Evolutionary conservation across 2,113 vertebrate genomes (phyloP), one percentile per base, ranked within the genome.

Genomic region (Boulengerochromis microlepis): DNA sequence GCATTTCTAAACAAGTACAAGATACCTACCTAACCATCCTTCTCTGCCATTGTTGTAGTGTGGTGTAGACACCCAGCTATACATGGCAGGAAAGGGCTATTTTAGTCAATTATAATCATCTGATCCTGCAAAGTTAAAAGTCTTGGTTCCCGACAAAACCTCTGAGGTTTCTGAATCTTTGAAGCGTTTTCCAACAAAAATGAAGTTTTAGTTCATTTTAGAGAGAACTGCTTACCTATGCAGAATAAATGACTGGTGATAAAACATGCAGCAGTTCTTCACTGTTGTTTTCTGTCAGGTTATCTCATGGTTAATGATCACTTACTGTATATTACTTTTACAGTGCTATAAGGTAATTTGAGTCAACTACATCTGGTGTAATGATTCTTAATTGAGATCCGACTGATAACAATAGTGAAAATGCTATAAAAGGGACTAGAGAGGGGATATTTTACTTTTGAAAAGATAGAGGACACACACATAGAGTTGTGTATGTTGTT

Each of bases 61-160:
- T 64, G 89, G 93, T 86, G 90, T 57, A 93, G 93, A 94, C 90
- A 80, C 31, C 9, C 5, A 19, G 71, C 89, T 88, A 88, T 85
- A 89, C 91, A 93, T 91, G 90, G 86, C 35, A 85, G 54, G 31
- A 82, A 95, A 88, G 85, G 64, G 29, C 81, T 85, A 91, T 93
- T 94, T 94, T 71, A 76, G 90, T 82, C 47, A 83, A 83, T 87
- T 94, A 89, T 91, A 91, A 86, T 91, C 57, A 90, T 91, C 57
- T 86, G 90, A 92, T 87, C 64, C 47, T 12, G 24, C 88, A 86
- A 86, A 91, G 71, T 90, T 90, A 81, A 71, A 91, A 85, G 89
- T 74, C 82, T 76, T 5, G 35, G 61, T 88, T 88, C 82, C 86
- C 54, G 22, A 33, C 69, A 59, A 71, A 89, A 87, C 42, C 81